Evolutionary conservation across 1,140 invertebrate genomes (phyloP), one percentile per base, ranked within the genome.

Genomic region (Probaryconus sp.): DNA sequence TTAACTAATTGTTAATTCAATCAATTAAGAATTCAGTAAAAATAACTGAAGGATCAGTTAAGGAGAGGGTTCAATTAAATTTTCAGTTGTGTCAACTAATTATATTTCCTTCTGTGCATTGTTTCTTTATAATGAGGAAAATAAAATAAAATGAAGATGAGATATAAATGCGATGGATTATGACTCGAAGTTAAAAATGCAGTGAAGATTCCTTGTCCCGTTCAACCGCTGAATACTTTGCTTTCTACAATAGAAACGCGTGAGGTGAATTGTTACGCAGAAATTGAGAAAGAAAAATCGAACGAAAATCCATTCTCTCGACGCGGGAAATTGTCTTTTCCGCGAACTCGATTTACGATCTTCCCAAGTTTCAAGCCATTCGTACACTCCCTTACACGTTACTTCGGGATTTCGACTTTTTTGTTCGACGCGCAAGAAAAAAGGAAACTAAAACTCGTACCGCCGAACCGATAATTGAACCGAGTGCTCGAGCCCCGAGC

Each of bases 381-480:
- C 61, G 75, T 77, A 70, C 35, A 56, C 53, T 47, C 64, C 64
- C 60, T 75, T 75, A 75, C 65, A 69, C 72, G 64, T 77, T 77
- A 71, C 69, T 65, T 63, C 47, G 26, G 33, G 64, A 72, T 69
- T 69, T 70, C 55, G 42, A 31, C 30, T 65, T 73, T 77, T 73
- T 77, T 73, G 64, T 73, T 60, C 60, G 28, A 20, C 53, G 53
- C 24, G 56, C 31, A 31, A 76, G 48, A 69, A 70, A 69, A 73
- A 73, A 70, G 30, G 64, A 73, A 70, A 65, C 64, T 73, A 63
- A 77, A 73, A 67, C 55, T 70, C 60, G 55, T 72, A 69, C 68
- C 70, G 50, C 65, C 64, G 65, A 73, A 74, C 70, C 65, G 75
- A 77, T 85, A 84, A 85, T 82, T 82, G 81, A 84, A 83, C 78